These are phyloP conservation scores for Columba guinea DNA, from an alignment of 2,797 vertebrate species.

Conservation along the genomic window DNA sequence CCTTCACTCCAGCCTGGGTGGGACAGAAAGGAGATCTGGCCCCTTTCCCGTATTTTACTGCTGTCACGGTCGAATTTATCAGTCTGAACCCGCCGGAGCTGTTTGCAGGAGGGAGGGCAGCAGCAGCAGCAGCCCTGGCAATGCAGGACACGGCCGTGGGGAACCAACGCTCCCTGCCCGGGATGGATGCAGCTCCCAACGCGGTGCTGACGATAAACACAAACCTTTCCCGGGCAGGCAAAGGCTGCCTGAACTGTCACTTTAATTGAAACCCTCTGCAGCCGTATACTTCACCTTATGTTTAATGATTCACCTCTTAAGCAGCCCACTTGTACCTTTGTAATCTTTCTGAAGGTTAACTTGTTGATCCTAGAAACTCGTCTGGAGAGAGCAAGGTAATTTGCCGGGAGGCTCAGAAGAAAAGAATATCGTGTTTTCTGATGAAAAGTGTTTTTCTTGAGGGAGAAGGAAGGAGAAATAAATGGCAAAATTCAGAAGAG, in stretches of 20 bases:
- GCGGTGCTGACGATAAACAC: background rate
- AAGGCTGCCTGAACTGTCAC: slow-evolving; percentile 41
- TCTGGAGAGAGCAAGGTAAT: background rate
- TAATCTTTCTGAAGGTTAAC: slow-evolving; percentile 67
- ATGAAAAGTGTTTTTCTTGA: background rate
- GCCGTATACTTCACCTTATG: slow-evolving; percentile 29
- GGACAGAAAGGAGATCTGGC: background rate
- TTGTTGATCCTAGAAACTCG: slow-evolving; percentile 63
- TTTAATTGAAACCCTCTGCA: slow-evolving; percentile 63
- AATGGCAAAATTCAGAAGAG: slow-evolving; percentile 3
- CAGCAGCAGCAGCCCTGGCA: background rate
- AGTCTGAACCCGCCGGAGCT: background rate
- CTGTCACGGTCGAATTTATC: background rate
- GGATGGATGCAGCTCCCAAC: background rate
- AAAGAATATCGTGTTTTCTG: background rate
- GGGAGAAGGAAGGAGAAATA: background rate
- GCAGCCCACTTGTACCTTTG: slow-evolving; percentile 62
- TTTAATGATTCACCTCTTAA: slow-evolving; percentile 70
- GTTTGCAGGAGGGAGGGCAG: background rate
- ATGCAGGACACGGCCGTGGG: background rate
- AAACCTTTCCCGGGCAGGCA: slow-evolving; percentile 13
- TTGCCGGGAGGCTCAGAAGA: background rate
- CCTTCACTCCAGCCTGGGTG: background rate
- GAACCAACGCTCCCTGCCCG: background rate
- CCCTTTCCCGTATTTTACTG: background rate